Evolutionary conservation across 2,888 invertebrate species (phyloP).

Genomic region (Falcaria lacertinaria): DNA sequence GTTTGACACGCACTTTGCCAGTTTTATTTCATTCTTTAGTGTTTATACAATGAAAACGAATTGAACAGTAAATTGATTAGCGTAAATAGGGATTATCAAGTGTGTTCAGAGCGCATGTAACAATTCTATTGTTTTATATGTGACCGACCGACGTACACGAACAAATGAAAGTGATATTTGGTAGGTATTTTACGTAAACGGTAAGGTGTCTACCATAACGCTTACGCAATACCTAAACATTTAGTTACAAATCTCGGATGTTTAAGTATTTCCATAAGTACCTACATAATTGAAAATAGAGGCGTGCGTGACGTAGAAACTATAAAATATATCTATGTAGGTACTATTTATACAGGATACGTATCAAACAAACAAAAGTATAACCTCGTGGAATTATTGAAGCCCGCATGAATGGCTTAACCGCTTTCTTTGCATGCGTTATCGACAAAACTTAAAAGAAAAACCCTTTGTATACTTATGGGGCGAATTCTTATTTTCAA

Average conservation of each 20-base stretch:
- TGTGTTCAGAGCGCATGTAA: constrained; percentile 2
- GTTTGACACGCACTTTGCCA: no score
- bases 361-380: not conserved
- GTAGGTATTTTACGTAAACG: no score
- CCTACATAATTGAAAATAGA: not conserved
- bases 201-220: no score
- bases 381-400: not conserved
- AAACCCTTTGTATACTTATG: constrained; percentile 50
- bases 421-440: constrained; percentile 41
- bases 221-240: constrained; percentile 25
- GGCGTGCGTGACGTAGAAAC: not conserved
- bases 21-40: no score
- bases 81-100: not conserved
- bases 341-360: not conserved
- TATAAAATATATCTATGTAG: not conserved
- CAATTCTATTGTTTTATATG: constrained; percentile 22
- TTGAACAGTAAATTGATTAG: not conserved
- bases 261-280: not conserved
- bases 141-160: constrained; percentile 16
- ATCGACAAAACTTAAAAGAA: constrained; percentile 69
- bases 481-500: constrained; percentile 57
- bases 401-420: constrained; percentile 21
- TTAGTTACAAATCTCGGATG: constrained; percentile 1
- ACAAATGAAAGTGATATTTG: constrained; percentile 31
- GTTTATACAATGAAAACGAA: no score